Percentiles rank a stretch among this genome's conserved stretches.
Conservation (phyloP, 2,888 invertebrate genomes). For the Ornithoptera priamus region DNA sequence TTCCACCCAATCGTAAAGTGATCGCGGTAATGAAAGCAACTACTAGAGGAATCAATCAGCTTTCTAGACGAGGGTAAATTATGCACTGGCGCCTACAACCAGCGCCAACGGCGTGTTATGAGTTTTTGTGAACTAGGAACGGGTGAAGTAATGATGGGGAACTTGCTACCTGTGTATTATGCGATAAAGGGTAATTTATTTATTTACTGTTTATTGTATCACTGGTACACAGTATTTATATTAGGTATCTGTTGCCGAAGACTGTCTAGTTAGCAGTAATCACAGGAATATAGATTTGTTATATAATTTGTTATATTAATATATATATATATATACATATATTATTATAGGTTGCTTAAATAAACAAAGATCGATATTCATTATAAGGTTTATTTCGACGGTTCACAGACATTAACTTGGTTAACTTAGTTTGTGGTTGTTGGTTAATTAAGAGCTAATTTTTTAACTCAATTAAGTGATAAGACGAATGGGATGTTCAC, state of each 20-base stretch:
- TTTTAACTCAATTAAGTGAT: too few species aligned
- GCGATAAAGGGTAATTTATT: not conserved
- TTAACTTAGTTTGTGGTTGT: too few species aligned
- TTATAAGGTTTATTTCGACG: too few species aligned
- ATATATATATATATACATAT: too few species aligned
- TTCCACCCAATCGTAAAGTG: not conserved
- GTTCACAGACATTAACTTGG: too few species aligned
- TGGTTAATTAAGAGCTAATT: too few species aligned
- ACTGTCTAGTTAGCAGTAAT: not conserved
- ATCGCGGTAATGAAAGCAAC: not conserved
- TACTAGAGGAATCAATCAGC: conserved; percentile 23
- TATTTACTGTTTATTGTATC: not conserved
- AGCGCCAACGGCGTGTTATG: conserved; percentile 5
- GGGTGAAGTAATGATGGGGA: conserved; percentile 12
- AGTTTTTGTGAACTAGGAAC: conserved; percentile 7
- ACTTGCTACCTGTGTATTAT: not conserved
- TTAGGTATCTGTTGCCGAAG: not conserved
- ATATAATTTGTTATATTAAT: too few species aligned
- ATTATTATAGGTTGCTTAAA: not conserved
- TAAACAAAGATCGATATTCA: not conserved
- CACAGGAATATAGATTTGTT: not conserved
- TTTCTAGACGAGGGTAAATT: conserved; percentile 25
- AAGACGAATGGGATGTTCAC: too few species aligned
- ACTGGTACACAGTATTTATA: not conserved
- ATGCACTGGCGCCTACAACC: conserved; percentile 17